Base-by-base conservation (phyloP, 2,797 vertebrate genomes). In the Tauraco hartlaubi region DNA sequence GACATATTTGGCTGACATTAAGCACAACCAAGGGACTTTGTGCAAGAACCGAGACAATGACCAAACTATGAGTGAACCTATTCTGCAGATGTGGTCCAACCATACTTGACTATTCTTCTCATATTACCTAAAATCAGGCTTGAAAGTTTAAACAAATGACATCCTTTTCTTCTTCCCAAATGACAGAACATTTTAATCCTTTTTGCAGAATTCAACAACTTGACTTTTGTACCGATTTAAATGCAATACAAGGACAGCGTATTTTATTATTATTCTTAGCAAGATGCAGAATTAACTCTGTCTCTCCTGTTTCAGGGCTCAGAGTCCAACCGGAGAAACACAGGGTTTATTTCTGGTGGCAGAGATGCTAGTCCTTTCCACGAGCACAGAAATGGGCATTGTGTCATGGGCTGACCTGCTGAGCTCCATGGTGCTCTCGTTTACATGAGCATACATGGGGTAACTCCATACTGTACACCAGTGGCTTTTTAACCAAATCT, bases 1-100 rank as follows among this genome's bases (percentile, higher is more conserved):
- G 81, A 54, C 87, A 61, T 52, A 82, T 79, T 77, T 74, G 76
- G 59, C 44, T 82, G 79, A 68, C 21, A 43, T 72, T 84, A 62
- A 97, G 75, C 63, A 92, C 64, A 61, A 52, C 56, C 94, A 81
- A 78, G 85, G 77, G 94, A 91, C 69, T 85, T 69, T 22, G 48
- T 35, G 23, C 48, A 81, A 85, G 82, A 88, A 52, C 33, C 5
- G 11, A 92, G 82, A 85, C 79, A 79, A 88, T 46, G 76, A 63
- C 75, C 91, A 69, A 68, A 88, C 66, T 69, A 19, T 26, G 72
- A 86, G 74, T 11, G 49, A 94, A 92, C 62, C 76, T 41, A 67
- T 64, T 92, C 77, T 83, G 85, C 93, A 96, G 92, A 92, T 92
- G 91, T 59, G 46, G 15, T 44, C 76, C 1, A 26, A 63, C 76